These are phyloP conservation scores for Zele albiditarsus DNA, from an alignment of 2,888 invertebrate genomes.

Conservation along the genomic window DNA sequence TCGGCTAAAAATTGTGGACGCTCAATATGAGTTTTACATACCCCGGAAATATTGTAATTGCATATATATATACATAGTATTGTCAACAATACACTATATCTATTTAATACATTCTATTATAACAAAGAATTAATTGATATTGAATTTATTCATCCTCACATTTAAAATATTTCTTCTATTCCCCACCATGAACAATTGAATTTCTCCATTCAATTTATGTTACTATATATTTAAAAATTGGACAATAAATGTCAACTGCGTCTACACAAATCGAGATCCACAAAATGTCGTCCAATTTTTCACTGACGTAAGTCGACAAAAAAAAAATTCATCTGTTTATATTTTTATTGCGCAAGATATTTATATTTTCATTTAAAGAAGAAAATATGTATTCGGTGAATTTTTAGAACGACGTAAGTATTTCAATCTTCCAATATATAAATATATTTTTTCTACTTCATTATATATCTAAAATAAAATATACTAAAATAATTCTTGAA, in stretches of 20 bases:
- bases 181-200: too few relatives aligned
- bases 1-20: not conserved
- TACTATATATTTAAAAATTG: not conserved
- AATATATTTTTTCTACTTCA: not conserved
- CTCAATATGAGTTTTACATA: not conserved
- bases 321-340: not conserved
- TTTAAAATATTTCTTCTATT: not conserved
- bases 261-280: not conserved
- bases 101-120: conserved; percentile 72
- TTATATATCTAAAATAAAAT: not conserved
- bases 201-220: too few relatives aligned
- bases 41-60: conserved; percentile 58
- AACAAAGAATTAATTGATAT: conserved; percentile 60
- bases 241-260: not conserved
- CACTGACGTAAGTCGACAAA: not conserved
- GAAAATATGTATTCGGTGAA: not conserved
- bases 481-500: not conserved
- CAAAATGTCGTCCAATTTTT: conserved; percentile 17
- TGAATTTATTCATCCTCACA: conserved; percentile 19
- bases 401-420: not conserved
- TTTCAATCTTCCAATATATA: not conserved
- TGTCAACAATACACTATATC: conserved; percentile 69
- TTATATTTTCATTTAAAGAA: not conserved
- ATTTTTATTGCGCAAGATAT: not conserved
- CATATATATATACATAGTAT: conserved; percentile 60